A percentile compares a stretch with the other conserved stretches of the same genome.
Evolutionary conservation across 2,888 invertebrate genomes (phyloP).

Genomic region (Elaeidobius kamerunicus): DNA sequence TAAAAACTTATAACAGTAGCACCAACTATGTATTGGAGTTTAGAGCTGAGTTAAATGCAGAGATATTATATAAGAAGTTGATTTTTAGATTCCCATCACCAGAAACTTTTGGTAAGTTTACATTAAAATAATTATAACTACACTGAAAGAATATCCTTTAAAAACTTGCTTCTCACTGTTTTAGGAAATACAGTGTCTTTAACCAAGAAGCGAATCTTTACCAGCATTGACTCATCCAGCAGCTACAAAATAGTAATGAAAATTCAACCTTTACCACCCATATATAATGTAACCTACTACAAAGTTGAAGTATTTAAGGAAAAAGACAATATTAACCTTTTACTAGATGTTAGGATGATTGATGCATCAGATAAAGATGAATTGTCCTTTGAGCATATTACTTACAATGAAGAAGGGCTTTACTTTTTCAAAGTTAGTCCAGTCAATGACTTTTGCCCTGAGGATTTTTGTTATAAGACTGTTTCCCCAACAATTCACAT

Average conservation of each 20-base stretch:
- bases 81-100: constrained; percentile 30
- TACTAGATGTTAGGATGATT: constrained; percentile 35
- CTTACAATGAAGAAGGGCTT: constrained; percentile 38
- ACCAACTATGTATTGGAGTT: constrained; percentile 32
- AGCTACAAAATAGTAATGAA: constrained; percentile 32
- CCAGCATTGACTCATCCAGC: constrained; percentile 36
- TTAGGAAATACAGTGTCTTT: constrained; percentile 27
- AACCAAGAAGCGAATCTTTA: constrained; percentile 32
- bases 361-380: constrained; percentile 13
- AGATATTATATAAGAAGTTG: constrained; percentile 32
- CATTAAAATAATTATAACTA: no score
- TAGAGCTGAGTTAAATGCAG: constrained; percentile 31
- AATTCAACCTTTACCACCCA: constrained; percentile 32
- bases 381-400: constrained; percentile 32
- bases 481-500: constrained; percentile 36
- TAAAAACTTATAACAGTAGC: constrained; percentile 13
- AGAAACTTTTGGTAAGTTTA: constrained; percentile 29
- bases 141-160: no score
- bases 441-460: constrained; percentile 33
- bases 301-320: constrained; percentile 37
- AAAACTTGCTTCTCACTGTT: neutral
- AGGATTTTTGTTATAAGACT: constrained; percentile 35
- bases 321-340: constrained; percentile 27
- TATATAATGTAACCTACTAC: constrained; percentile 34
- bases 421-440: constrained; percentile 37